phyloP scores from a whole-genome alignment of 2,888 invertebrate species.

The Drosophila trichaetosa region DNA sequence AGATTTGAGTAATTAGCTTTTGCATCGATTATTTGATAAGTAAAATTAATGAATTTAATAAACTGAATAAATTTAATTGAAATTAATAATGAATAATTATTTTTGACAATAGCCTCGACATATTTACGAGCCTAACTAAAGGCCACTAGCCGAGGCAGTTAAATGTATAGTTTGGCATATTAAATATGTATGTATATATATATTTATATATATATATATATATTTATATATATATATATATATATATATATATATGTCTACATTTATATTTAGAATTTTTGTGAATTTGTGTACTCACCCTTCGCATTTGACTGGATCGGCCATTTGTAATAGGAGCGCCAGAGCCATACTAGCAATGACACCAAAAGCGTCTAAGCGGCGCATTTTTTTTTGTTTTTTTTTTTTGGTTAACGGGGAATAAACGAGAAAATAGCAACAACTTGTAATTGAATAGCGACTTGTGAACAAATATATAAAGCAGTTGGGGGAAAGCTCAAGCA shows the following conservation, averaged over 20 bases:
- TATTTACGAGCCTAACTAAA: background rate
- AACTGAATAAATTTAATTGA: background rate
- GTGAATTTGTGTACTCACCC: slow-evolving; percentile 59
- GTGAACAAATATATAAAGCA: background rate
- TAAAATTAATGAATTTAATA: background rate
- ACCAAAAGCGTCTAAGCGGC: slow-evolving; percentile 67
- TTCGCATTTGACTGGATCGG: slow-evolving; percentile 65
- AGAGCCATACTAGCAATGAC: slow-evolving; percentile 51
- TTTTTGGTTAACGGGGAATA: slow-evolving; percentile 10
- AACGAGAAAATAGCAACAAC: slow-evolving; percentile 27
- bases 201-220: background rate
- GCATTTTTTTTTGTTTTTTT: slow-evolving; percentile 54
- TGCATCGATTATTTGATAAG: background rate
- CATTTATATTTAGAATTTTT: background rate
- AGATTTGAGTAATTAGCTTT: background rate
- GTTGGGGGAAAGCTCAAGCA: slow-evolving; percentile 6
- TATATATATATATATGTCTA: background rate
- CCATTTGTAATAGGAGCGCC: slow-evolving; percentile 58
- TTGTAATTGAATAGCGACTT: slow-evolving; percentile 27
- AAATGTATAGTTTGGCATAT: background rate
- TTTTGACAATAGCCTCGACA: background rate
- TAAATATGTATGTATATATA: background rate
- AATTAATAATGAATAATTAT: background rate
- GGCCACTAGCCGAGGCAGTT: background rate
- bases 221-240: background rate